phyloP scores from a whole-genome alignment of 2,888 invertebrate species.

The Cistogaster globosa region DNA sequence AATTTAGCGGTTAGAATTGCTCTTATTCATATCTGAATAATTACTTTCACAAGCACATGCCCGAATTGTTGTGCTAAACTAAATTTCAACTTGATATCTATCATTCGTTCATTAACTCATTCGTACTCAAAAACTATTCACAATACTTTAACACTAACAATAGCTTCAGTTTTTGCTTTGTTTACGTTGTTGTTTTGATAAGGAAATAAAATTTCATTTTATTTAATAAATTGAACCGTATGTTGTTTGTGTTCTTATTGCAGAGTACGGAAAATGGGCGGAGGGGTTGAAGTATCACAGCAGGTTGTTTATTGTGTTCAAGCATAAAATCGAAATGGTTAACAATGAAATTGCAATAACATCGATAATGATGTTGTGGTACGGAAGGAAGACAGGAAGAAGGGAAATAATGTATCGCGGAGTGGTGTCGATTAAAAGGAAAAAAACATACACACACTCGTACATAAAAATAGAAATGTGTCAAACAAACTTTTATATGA shows the following conservation, averaged over 20 bases:
- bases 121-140: slow-evolving; percentile 16
- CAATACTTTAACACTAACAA: slow-evolving; percentile 45
- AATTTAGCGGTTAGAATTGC: neutral
- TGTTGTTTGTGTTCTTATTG: slow-evolving; percentile 76
- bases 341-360: slow-evolving; percentile 43
- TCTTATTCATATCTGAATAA: neutral
- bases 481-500: too few relatives aligned
- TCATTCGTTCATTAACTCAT: slow-evolving; percentile 19
- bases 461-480: too few relatives aligned
- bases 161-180: slow-evolving; percentile 31
- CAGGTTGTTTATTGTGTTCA: slow-evolving; percentile 53
- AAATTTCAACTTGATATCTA: slow-evolving; percentile 52
- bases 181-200: slow-evolving; percentile 76
- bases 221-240: slow-evolving; percentile 78
- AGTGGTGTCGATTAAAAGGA: slow-evolving; percentile 73
- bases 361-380: slow-evolving; percentile 24
- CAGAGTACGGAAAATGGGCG: neutral
- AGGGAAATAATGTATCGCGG: slow-evolving; percentile 44
- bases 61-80: neutral
- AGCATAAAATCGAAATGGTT: slow-evolving; percentile 63
- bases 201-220: slow-evolving; percentile 78
- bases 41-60: neutral
- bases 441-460: neutral
- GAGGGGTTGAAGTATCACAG: slow-evolving; percentile 41
- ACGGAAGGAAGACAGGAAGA: slow-evolving; percentile 41